Evolutionary conservation across 1,140 invertebrate genomes (phyloP), one percentile per base, ranked within the genome.

Genomic region (Drosophila truncata): DNA sequence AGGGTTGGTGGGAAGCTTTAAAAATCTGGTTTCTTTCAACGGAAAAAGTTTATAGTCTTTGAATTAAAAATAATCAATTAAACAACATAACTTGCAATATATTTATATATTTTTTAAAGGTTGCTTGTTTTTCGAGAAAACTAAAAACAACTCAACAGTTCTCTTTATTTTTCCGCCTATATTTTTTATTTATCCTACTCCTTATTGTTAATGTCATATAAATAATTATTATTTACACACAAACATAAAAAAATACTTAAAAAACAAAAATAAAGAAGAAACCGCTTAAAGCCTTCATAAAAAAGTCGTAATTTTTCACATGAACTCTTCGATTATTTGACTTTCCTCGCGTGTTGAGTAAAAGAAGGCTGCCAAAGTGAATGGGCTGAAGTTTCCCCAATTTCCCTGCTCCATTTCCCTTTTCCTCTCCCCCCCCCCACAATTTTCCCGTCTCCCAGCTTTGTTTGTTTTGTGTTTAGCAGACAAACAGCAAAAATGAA

Each of bases 401-500:
- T 46, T 66, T 33, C 31, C 57, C n/a, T 44, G 29, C 37, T 42
- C 37, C 33, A 63, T 37, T 39, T 63, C 16, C 54, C 20, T 20
- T 14, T 10, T 8, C 33, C 2, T 33, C 4, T 10, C 10, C 10
- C 31, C 10, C 2, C 3, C 31, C n/a, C 42, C 10, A 1, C 13
- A 46, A 25, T 6, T 14, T 31, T 7, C 25, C 18, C 37, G 2
- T 2, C 29, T 47, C 16, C 27, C 41, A 18, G 63, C 41, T 60
- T 79, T 78, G 75, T 86, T 86, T 86, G 67, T 77, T 87, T 86
- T 86, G 83, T 86, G 83, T 86, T 86, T 86, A 86, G 83, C 82
- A 86, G 83, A 82, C 83, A 86, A 86, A 86, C 83, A 86, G 75
- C 75, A 82, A 87, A 82, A 86, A 86, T 86, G 79, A 86, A 87